Percentiles rank a stretch among this genome's conserved stretches.
Conservation (phyloP, 64 coral and sea anemone genomes). For the Actinia tenebrosa region DNA sequence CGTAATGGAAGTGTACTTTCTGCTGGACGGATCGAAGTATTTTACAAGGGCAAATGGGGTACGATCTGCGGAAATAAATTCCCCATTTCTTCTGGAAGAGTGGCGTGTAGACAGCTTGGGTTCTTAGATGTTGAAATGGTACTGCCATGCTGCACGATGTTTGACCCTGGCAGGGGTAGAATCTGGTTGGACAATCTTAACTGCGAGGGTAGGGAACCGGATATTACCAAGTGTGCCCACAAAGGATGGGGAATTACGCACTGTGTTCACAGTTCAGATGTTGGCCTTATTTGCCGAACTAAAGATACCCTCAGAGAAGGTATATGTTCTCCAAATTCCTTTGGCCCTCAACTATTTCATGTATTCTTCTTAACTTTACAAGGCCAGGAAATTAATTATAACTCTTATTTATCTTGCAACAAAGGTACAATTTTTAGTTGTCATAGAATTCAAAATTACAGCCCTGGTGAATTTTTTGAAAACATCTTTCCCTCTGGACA, state of each 20-base stretch:
- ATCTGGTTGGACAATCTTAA: conserved; percentile 61
- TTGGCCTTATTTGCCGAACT: conserved; percentile 39
- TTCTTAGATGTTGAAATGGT: conserved; percentile 10
- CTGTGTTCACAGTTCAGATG: conserved; percentile 51
- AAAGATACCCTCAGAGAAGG: conserved; percentile 5
- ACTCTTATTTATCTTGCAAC: too few species aligned
- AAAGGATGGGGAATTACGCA: conserved; percentile 46
- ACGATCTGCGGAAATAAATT: conserved; percentile 18
- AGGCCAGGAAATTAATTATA: too few species aligned
- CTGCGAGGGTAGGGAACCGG: conserved; percentile 53
- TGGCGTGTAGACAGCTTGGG: conserved; percentile 24
- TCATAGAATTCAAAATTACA: too few species aligned
- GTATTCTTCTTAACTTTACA: too few species aligned
- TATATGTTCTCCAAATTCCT: background rate
- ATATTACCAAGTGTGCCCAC: conserved; percentile 53
- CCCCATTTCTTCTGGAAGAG: conserved; percentile 5
- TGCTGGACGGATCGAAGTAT: conserved; percentile 43
- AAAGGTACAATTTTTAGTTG: too few species aligned
- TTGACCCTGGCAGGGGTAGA: conserved; percentile 38
- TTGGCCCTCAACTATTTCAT: too few species aligned
- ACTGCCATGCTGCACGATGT: conserved; percentile 11
- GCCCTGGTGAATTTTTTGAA: too few species aligned
- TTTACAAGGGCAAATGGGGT: conserved; percentile 23
- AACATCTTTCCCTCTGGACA: too few species aligned
- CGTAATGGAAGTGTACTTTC: background rate